Base-by-base conservation (phyloP, 2,888 invertebrate genomes). In the Poecilus cupreus region DNA sequence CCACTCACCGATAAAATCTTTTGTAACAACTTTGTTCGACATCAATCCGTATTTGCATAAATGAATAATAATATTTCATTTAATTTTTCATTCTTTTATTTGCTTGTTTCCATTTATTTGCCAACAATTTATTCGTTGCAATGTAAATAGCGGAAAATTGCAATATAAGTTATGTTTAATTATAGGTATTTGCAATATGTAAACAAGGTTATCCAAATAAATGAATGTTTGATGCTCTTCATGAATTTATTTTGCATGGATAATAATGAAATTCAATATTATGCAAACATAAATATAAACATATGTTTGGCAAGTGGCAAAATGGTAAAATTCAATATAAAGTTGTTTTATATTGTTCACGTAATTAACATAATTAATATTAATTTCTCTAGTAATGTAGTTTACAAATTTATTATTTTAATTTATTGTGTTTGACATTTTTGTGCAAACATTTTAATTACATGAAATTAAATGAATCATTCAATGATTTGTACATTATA, bases 311-410 rank as follows among this genome's bases (percentile, higher is more conserved):
- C 22, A 18, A 11, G 10, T 18, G 20, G n/a, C 16, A 49, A 49
- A 13, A 49, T 49, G 16, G 22, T 11, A 54, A 22, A 20, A 54
- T 22, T 54, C 11, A 3, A 0, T 11, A 54, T 54, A 18, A 4
- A 22, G 10, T 54, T 54, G 51, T 54, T 26, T 26, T 26, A 26
- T 26, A 5, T 26, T 54, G 51, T 54, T 18, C 3, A 26, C 10
- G 3, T 16, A 18, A 54, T 54, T 54, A 54, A 54, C 54, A 22
- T 54, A 54, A 54, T 54, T 54, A 54, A 54, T 54, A 10, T 54
- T 54, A 54, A 22, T 54, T 6, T 6, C 16, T 18, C 13, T 54
- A 22, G 20, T 20, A 11, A 54, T 54, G 22, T 10, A 43, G 2
- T 22, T 49, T 18, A 49, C 49, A 54, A 54, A 22, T 54, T 13